Conservation (phyloP, 2,797 vertebrate species). For the Gastrophryne carolinensis region DNA sequence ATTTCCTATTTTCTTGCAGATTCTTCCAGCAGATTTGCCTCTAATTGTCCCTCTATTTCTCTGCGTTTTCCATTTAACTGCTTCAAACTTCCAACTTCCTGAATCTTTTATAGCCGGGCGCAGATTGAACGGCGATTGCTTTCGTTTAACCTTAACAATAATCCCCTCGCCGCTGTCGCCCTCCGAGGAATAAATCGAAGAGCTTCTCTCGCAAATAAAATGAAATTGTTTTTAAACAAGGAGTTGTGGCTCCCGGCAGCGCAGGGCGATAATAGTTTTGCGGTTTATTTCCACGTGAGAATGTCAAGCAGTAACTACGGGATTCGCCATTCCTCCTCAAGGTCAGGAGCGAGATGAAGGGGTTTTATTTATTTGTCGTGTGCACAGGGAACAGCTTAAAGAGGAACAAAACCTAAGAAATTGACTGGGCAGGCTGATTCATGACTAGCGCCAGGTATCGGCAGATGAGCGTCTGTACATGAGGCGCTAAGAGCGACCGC, state of each 20-base stretch:
- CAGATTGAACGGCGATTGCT: neutral
- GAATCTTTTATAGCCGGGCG: constrained; percentile 11
- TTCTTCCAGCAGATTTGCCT: no score
- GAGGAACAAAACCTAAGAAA: no score
- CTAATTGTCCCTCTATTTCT: constrained; percentile 12
- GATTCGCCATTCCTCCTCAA: constrained; percentile 2
- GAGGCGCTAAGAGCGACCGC: no score
- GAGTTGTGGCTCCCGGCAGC: neutral
- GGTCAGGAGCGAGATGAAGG: constrained; percentile 18
- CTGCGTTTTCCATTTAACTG: neutral
- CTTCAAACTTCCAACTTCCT: neutral
- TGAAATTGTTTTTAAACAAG: neutral
- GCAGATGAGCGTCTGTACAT: no score
- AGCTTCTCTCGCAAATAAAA: neutral
- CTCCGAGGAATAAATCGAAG: neutral
- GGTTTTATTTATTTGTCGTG: constrained; percentile 30
- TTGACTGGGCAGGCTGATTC: no score
- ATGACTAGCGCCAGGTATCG: no score
- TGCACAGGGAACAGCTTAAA: no score
- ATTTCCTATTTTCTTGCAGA: no score
- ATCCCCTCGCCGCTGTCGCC: neutral
- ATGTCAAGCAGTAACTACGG: neutral
- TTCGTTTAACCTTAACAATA: constrained; percentile 6
- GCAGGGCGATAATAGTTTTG: neutral
- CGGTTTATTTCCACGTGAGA: neutral